Evolutionary conservation across 2,113 vertebrate species (phyloP).

Genomic region (Emydocephalus ijimae): DNA sequence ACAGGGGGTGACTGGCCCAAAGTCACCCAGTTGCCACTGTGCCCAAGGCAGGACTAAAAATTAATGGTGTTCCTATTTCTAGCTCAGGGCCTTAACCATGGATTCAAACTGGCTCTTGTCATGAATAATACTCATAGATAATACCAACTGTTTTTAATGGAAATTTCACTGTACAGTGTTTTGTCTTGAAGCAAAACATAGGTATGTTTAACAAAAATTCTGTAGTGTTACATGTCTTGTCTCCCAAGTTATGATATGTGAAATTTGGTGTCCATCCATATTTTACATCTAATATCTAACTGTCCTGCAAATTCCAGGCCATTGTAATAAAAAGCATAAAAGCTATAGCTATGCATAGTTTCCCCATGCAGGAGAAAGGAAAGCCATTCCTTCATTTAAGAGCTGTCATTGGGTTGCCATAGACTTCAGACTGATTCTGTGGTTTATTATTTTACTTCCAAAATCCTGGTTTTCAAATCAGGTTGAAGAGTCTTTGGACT

Average conservation of each 20-base stretch:
- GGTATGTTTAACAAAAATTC: background rate
- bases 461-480: background rate
- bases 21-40: background rate
- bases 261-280: background rate
- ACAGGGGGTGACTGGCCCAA: background rate
- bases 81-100: background rate
- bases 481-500: background rate
- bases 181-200: background rate
- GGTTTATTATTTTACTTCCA: background rate
- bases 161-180: background rate
- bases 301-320: background rate
- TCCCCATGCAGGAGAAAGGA: background rate
- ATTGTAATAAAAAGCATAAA: background rate
- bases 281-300: background rate
- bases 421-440: background rate
- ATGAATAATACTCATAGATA: background rate
- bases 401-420: background rate
- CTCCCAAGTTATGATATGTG: background rate
- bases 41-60: background rate
- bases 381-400: background rate
- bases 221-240: background rate
- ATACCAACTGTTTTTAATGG: background rate
- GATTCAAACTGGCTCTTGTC: background rate
- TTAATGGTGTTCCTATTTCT: background rate
- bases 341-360: background rate